Evolutionary conservation across 35 echinoderm and acorn worm species (phyloP), one percentile per base, ranked within the genome.

Genomic region (Amphiura filiformis): DNA sequence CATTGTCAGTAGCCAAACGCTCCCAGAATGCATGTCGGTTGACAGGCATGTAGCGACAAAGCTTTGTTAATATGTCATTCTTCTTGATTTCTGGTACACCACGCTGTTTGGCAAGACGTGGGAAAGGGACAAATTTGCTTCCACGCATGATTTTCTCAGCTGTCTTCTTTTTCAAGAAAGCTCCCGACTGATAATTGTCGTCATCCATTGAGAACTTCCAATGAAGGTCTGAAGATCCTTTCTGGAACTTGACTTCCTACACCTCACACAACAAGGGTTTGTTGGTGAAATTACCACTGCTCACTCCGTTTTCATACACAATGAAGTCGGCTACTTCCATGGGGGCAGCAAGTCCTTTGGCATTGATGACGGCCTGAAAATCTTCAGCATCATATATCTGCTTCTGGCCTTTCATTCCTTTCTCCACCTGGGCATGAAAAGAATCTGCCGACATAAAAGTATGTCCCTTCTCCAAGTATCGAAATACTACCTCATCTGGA

Each of bases 391-490:
- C 78, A 34, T 15, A 34, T 3, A 80, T 32, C 13, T 80, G 4
- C 26, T 39, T 18, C 35, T n/a, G 1, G 12, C 35, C 34, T 32
- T 80, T 80, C 78, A 80, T 77, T 36, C 78, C 78, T n/a, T 80
- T 83, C 81, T 83, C 32, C 11, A 83, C 39, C 44, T 47, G 7
- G 12, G 13, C 26, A 83, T 83, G 81, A 31, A 83, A 83, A 14
- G 38, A 20, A 31, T 83, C 81, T 13, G 81, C 81, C 5, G 81
- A 83, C 81, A 83, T 83, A 32, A 49, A 83, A 11, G 81, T 83
- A 39, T 83, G 81, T 7, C 81, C 81, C 44, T 41, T 41, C 31
- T 83, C 81, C 5, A 83, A 31, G 39, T 83, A 56, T 39, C 44
- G 4, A 39, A 83, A 83, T 14, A n/a, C 34, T 14, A 83, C 31